Evolutionary conservation across 2,113 vertebrate genomes (phyloP).

Genomic region (Psophia crepitans): DNA sequence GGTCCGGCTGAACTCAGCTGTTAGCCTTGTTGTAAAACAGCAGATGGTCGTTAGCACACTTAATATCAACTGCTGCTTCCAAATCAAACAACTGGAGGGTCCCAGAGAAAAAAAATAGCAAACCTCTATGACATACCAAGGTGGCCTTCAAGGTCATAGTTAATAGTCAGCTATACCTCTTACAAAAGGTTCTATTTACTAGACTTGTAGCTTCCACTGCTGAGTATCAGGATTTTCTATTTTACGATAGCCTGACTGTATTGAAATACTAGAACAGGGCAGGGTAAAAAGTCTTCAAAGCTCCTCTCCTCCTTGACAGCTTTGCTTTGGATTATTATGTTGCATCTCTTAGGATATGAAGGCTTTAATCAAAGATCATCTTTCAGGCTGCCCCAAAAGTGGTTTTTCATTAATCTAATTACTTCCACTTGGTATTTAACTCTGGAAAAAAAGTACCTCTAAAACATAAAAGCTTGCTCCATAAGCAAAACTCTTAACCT

Average conservation of each 20-base stretch:
- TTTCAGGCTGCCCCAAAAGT: background rate
- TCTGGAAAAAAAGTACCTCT: background rate
- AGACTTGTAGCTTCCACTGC: background rate
- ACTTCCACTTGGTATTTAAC: background rate
- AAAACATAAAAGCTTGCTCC: background rate
- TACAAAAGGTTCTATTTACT: background rate
- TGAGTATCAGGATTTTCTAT: background rate
- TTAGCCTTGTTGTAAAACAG: background rate
- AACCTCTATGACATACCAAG: fast-evolving
- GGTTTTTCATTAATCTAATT: background rate
- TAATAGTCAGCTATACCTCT: background rate
- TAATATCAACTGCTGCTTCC: background rate
- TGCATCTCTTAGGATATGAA: background rate
- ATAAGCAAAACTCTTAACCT: background rate
- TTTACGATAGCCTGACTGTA: background rate
- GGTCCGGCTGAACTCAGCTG: background rate
- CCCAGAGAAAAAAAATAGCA: background rate
- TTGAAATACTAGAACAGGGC: background rate
- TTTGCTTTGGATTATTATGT: background rate
- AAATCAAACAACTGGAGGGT: background rate
- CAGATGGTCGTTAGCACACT: background rate
- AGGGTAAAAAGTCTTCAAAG: background rate
- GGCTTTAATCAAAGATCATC: background rate
- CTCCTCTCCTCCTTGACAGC: background rate
- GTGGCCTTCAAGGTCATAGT: background rate